Conservation (phyloP, 1,140 invertebrate genomes). For the Drosophila ficusphila region DNA sequence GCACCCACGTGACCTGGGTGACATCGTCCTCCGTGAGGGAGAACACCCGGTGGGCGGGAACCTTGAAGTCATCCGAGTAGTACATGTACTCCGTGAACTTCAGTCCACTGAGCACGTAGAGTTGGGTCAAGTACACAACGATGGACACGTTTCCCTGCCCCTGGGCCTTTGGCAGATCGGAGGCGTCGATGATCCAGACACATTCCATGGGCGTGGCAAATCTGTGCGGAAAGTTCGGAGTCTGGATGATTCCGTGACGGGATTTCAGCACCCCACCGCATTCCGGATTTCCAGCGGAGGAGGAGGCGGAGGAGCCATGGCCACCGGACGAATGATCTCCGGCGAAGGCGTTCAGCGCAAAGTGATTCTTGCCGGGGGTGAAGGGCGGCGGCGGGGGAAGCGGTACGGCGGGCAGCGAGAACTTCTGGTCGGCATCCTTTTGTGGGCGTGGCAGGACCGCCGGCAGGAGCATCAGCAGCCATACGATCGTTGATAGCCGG, state of each 20-base stretch:
- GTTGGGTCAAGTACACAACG: slow-evolving; percentile 93
- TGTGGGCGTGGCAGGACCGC: slow-evolving; percentile 21
- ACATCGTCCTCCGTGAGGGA: slow-evolving; percentile 88
- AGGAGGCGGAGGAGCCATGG: slow-evolving; percentile 6
- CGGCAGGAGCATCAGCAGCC: slow-evolving; percentile 44
- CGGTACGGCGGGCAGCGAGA: slow-evolving; percentile 72
- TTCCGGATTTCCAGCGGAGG: slow-evolving; percentile 23
- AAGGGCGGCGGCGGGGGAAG: slow-evolving; percentile 75
- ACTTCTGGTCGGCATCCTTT: slow-evolving; percentile 57
- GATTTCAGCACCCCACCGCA: slow-evolving; percentile 88
- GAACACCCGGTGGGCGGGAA: slow-evolving; percentile 85
- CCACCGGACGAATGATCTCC: slow-evolving; percentile 27
- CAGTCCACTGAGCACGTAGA: slow-evolving; percentile 92
- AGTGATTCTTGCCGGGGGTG: slow-evolving; percentile 59
- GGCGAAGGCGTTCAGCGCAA: slow-evolving; percentile 66
- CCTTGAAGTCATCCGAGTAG: slow-evolving; percentile 89
- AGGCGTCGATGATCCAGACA: slow-evolving; percentile 93
- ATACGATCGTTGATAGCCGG: slow-evolving; percentile 50
- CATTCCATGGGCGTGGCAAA: slow-evolving; percentile 93
- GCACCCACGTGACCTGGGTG: slow-evolving; percentile 88
- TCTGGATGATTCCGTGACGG: slow-evolving; percentile 89
- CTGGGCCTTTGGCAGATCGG: slow-evolving; percentile 84
- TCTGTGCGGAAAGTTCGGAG: slow-evolving; percentile 91
- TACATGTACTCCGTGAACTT: slow-evolving; percentile 93
- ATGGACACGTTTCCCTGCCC: slow-evolving; percentile 86